Base-by-base conservation (phyloP, 2,888 invertebrate genomes). In the Acrobasis consociella region DNA sequence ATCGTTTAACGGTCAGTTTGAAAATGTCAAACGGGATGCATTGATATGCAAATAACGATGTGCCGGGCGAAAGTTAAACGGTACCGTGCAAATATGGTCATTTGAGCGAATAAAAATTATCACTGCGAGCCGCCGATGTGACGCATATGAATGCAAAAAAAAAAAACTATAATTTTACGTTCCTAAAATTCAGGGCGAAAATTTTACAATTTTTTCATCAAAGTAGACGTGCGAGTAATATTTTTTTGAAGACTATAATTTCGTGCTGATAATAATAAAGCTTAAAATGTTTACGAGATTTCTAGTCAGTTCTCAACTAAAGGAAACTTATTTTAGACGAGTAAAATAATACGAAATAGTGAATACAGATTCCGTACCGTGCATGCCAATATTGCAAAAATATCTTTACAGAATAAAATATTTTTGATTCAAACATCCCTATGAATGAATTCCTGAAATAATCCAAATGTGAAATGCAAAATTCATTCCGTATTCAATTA, bases 11-110 rank as follows among this genome's bases (percentile, higher is more conserved):
- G 74, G 76, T 72, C 70, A 71, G 72, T 77, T 76, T 77, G 76
- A 81, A 80, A 74, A 81, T 82, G 81, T 81, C 80, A 77, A 76
- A 77, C 73, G 75, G 77, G 79, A 79, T 75, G 78, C 78, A 88
- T 88, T 88, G 86, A 87, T 85, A 89, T 87, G 87, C 83, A 89
- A 89, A 89, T 88, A 81, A 72, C 76, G 76, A 69, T 78, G 80
- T 75, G 77, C 73, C 75, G 75, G 75, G 78, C 78, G 75, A 82
- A 82, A 85, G 84, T 85, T 86, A 86, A 89, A 85, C 81, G 82
- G 77, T 71, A 77, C 72, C 77, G 78, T 78, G 76, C 80, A 85
- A 85, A 85, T 85, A 83, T 81, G 82, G 81, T 80, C 81, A 84
- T 86, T 87, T 83, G 77, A 75, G 76, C 75, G 77, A 72, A 82